Base-by-base conservation (phyloP, 2,888 invertebrate species). In the Psococerastis gibbosa region DNA sequence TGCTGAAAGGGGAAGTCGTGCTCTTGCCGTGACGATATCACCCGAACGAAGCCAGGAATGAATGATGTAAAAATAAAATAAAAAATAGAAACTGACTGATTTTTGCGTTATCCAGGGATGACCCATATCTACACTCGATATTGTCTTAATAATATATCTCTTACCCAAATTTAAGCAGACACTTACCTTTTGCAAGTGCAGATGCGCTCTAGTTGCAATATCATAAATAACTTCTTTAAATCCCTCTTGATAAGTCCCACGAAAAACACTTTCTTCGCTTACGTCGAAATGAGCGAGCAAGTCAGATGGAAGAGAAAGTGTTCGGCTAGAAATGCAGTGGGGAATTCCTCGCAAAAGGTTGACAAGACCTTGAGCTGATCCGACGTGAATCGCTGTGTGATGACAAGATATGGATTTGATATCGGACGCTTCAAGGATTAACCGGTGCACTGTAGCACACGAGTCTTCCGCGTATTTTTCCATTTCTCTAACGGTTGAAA, bases 231-330 rank as follows among this genome's bases (percentile, higher is more conserved):
- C 38, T 16, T 38, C 38, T 20, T 5, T 5, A 6, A 38, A 20
- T 6, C 22, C 20, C 20, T 38, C 38, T 20, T 3, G 6, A 5
- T 15, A 5, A 20, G 15, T 18, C 20, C 38, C 38, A 5, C 38
- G 16, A 17, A 38, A 38, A 20, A 38, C 20, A 38, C 38, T 38
- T 38, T 38, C 38, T 38, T 38, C 38, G 4, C 17, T 18, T 13
- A 38, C 22, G 5, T 11, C 38, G 22, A 18, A 13, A 6, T 38
- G 9, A 5, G 22, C 38, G 5, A 38, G 20, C 5, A 20, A 13
- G 22, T 16, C 38, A 9, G 17, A 22, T 3, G 38, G 38, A 18
- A 38, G 22, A 38, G 22, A 20, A 20, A 38, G 5, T 11, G n/a
- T 13, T 6, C 20, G 17, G n/a, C 22, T 22, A 6, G n/a, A 3